Conservation (phyloP, 2,113 vertebrate genomes). For the Elephantulus edwardii region DNA sequence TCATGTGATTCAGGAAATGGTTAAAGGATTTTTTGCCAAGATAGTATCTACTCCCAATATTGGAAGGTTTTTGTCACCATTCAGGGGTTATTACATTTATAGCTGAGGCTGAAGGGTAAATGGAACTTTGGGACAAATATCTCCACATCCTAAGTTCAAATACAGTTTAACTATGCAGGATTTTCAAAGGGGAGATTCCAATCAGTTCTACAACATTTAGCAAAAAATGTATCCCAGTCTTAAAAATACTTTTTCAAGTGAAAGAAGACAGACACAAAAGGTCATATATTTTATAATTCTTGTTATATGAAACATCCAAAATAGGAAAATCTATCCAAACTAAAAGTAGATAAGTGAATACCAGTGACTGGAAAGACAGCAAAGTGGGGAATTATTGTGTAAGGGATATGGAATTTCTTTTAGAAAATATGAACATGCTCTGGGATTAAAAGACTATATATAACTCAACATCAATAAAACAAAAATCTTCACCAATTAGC, state of each 20-base stretch:
- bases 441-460: too few species aligned
- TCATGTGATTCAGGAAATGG: not conserved
- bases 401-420: not conserved
- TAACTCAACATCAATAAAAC: too few species aligned
- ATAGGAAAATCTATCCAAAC: not conserved
- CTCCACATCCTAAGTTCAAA: not conserved
- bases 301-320: not conserved
- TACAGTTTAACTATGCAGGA: not conserved
- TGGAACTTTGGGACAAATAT: not conserved
- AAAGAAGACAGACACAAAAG: not conserved
- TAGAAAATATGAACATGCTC: not conserved
- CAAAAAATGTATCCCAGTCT: not conserved
- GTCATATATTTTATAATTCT: not conserved
- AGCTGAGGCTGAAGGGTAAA: not conserved
- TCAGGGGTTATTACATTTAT: not conserved
- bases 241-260: not conserved
- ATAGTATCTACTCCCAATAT: not conserved
- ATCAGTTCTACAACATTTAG: not conserved
- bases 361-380: not conserved
- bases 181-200: not conserved
- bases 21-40: not conserved
- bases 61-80: not conserved
- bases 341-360: slow-evolving; percentile 4
- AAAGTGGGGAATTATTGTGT: not conserved
- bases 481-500: too few species aligned